Percentiles rank a stretch among this genome's conserved stretches.
These are phyloP conservation scores for Phaethornis superciliosus DNA, from an alignment of 2,113 vertebrate species.

Conservation along the genomic window DNA sequence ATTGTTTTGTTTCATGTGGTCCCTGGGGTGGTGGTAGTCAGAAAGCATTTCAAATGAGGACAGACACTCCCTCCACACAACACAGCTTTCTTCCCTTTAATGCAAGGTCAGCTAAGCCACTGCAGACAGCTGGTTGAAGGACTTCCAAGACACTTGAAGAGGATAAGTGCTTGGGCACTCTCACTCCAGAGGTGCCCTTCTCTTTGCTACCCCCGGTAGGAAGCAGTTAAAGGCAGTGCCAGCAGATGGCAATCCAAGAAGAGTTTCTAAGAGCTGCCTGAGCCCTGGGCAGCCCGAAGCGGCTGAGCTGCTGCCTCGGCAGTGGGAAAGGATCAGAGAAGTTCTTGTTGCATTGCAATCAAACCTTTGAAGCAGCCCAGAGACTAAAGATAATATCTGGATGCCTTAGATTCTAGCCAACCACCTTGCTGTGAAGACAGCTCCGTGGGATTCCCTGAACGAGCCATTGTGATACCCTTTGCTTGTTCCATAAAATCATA, in stretches of 20 bases:
- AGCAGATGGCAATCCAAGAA: conserved; percentile 44
- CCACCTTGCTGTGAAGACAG: not conserved
- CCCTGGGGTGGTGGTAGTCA: not conserved
- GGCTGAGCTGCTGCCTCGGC: not conserved
- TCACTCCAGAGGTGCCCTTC: not conserved
- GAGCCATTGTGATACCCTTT: not conserved
- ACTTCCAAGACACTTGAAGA: not conserved
- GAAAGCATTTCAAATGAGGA: not conserved
- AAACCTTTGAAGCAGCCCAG: not conserved
- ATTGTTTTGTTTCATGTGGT: not conserved
- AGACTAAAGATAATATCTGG: not conserved
- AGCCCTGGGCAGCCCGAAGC: not conserved
- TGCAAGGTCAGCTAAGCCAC: not conserved
- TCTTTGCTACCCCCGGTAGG: no score
- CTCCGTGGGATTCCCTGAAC: fast-evolving
- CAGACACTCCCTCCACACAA: not conserved
- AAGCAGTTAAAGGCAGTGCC: conserved; percentile 13
- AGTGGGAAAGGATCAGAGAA: not conserved
- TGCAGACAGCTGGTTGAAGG: not conserved
- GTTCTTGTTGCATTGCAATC: not conserved
- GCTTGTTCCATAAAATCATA: not conserved
- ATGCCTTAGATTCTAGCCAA: not conserved
- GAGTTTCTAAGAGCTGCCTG: not conserved
- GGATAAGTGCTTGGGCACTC: fast-evolving
- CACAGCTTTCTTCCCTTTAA: not conserved